Conservation (phyloP, 2,797 vertebrate genomes). For the Euthynnus affinis region DNA sequence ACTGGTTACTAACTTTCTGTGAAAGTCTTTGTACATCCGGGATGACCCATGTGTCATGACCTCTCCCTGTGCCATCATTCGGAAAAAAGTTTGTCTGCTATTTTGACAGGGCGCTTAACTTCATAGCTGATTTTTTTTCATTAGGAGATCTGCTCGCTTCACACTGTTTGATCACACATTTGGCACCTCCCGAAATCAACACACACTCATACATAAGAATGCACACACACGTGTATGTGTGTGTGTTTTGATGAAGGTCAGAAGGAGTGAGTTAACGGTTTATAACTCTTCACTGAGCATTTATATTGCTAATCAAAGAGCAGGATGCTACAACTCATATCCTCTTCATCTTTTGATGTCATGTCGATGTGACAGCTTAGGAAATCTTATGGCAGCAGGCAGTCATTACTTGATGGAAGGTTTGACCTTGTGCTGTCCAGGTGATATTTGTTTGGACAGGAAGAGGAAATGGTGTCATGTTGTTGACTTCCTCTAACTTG, state of each 20-base stretch:
- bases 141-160: constrained; percentile 76
- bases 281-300: constrained; percentile 77
- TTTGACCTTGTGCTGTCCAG: constrained; percentile 46
- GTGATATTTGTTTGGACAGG: constrained; percentile 69
- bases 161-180: constrained; percentile 85
- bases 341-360: constrained; percentile 70
- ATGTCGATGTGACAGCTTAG: constrained; percentile 79
- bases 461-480: constrained; percentile 59
- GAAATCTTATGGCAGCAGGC: constrained; percentile 38
- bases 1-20: constrained; percentile 71
- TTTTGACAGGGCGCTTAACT: constrained; percentile 61
- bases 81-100: constrained; percentile 63
- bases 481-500: constrained; percentile 26
- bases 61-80: constrained; percentile 63
- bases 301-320: constrained; percentile 65
- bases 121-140: constrained; percentile 75
- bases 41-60: constrained; percentile 70
- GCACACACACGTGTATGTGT: background rate
- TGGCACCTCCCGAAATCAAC: constrained; percentile 45
- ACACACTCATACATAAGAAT: constrained; percentile 20
- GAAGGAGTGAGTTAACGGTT: constrained; percentile 78
- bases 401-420: constrained; percentile 51
- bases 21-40: constrained; percentile 65
- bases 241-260: constrained; percentile 38
- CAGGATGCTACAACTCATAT: constrained; percentile 66